phyloP scores from a whole-genome alignment of 2,797 vertebrate genomes.

The Buphagus erythrorhynchus region DNA sequence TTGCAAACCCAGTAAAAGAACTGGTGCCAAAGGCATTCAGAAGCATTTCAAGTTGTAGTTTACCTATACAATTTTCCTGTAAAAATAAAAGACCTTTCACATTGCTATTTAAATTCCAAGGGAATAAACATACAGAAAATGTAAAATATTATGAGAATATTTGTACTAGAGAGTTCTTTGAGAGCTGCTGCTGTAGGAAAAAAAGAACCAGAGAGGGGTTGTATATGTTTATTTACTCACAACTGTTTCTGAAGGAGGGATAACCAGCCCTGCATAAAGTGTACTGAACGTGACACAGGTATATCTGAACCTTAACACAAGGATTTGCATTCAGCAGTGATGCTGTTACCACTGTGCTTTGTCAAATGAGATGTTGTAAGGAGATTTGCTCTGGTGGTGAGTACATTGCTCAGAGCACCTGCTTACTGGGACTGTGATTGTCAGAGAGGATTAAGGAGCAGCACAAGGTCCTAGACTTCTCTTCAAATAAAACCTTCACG shows the following conservation, averaged over 20 bases:
- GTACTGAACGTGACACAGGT: too few species aligned
- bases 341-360: neutral
- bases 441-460: neutral
- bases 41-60: neutral
- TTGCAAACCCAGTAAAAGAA: neutral
- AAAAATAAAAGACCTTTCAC: accelerated
- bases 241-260: neutral
- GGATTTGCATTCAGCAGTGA: neutral
- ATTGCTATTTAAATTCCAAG: neutral
- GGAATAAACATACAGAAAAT: neutral
- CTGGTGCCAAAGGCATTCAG: neutral
- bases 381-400: neutral
- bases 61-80: neutral
- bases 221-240: neutral
- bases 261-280: neutral
- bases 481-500: neutral
- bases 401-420: neutral
- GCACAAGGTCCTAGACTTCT: neutral
- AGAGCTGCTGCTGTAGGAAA: neutral
- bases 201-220: neutral
- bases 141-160: neutral
- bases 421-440: neutral
- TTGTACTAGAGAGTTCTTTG: neutral
- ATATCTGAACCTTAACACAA: neutral
- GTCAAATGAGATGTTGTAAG: neutral